phyloP scores from a whole-genome alignment of 1,140 invertebrate species.

The Aphelinus certus region DNA sequence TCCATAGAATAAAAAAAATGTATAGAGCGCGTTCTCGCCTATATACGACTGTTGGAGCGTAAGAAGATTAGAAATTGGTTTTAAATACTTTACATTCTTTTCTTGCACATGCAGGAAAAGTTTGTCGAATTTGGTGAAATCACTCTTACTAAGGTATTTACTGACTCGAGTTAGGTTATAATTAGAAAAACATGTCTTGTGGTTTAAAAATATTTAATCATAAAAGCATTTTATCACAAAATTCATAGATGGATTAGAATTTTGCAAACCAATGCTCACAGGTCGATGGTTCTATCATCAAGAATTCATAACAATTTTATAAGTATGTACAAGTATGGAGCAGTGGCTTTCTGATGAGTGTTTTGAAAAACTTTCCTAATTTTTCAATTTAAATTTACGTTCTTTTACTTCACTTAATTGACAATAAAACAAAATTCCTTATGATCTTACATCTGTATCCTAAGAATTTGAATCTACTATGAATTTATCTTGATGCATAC shows the following conservation, averaged over 20 bases:
- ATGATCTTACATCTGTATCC: too few relatives aligned
- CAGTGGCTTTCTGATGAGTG: conserved; percentile 57
- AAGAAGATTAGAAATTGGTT: conserved; percentile 59
- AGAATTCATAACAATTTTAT: conserved; percentile 51
- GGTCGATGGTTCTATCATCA: conserved; percentile 56
- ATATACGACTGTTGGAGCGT: conserved; percentile 50
- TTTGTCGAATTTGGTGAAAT: conserved; percentile 64
- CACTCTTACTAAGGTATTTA: conserved; percentile 50
- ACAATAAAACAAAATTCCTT: too few relatives aligned
- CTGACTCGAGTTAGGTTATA: conserved; percentile 7
- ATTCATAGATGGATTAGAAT: conserved; percentile 47
- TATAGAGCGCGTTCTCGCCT: too few relatives aligned
- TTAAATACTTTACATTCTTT: conserved; percentile 69
- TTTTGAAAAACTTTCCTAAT: too few relatives aligned
- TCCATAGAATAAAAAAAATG: too few relatives aligned
- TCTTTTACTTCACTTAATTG: too few relatives aligned
- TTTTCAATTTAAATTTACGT: too few relatives aligned
- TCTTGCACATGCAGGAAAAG: conserved; percentile 64
- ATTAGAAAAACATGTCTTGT: too few relatives aligned
- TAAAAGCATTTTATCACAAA: conserved; percentile 26
- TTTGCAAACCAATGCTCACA: conserved; percentile 46
- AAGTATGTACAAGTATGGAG: conserved; percentile 52
- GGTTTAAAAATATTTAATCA: too few relatives aligned
- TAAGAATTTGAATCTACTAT: too few relatives aligned
- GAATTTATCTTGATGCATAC: too few relatives aligned